Evolutionary conservation across 2,113 vertebrate species (phyloP), one percentile per base, ranked within the genome.

Genomic region (Ptilonorhynchus violaceus): DNA sequence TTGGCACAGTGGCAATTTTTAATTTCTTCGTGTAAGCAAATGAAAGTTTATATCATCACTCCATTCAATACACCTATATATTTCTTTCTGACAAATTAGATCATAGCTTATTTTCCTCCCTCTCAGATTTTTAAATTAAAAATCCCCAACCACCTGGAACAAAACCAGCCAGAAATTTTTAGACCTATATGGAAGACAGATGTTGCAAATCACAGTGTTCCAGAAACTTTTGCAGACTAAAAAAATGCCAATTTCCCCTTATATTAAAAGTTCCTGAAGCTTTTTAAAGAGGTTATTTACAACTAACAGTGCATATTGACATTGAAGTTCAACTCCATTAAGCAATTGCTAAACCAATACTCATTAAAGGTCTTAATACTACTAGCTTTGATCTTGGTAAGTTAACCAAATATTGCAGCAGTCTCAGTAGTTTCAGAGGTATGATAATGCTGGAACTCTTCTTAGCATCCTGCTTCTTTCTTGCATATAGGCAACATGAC

Each of bases 61-160:
- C 10, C 9, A 41, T 85, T 82, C 16, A 39, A 25, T 14, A 30
- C 18, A 39, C 3, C 6, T 2, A 33, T 8, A 21, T 11, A 75
- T 58, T 86, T 74, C 41, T 75, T 15, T 28, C 53, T 52, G 37
- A 47, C 2, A 53, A 92, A 79, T 23, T 28, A 24, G 8, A 25
- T 59, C 60, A 49, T 50, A 21, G 2, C 25, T 39, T n/a, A 39
- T 49, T 37, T 4, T 2, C 3, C 2, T 4, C 1, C 1, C 4
- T 14, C 1, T 37, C 30, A 20, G 1, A 30, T 66, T 77, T 79
- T 79, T 66, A 47, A 56, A 15, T 22, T 67, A 5, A 50, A 81
- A 67, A 63, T 5, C 0, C 1, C 1, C 4, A 70, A 6, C 7
- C 9, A 63, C 7, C 2, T 15, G 11, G 7, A 49, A 14, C 3